These are phyloP conservation scores for Tigriopus californicus DNA, from an alignment of 2,888 invertebrate species.

Conservation along the genomic window DNA sequence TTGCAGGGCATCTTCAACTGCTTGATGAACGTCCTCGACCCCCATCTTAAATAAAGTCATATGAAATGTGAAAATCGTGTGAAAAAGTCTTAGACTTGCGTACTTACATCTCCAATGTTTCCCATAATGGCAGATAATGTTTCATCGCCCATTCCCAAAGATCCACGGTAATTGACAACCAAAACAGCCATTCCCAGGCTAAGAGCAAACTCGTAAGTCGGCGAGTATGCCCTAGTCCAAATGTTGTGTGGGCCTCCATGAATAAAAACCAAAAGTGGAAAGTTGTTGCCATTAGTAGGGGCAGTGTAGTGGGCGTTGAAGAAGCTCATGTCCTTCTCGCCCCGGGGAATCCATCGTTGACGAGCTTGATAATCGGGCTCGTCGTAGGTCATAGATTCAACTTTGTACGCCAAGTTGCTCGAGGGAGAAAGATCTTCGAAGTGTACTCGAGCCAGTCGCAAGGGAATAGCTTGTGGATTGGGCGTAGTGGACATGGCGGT, in stretches of 20 bases:
- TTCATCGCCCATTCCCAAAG: conserved; percentile 4
- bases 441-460: background rate
- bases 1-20: background rate
- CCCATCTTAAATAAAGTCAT: background rate
- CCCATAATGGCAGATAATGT: background rate
- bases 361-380: background rate
- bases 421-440: background rate
- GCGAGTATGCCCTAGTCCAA: background rate
- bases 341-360: background rate
- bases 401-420: background rate
- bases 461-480: background rate
- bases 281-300: background rate
- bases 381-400: background rate
- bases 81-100: too few relatives aligned
- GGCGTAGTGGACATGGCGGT: background rate
- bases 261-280: conserved; percentile 8
- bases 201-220: background rate
- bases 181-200: background rate
- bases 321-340: background rate
- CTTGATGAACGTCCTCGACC: conserved; percentile 10
- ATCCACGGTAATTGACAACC: conserved; percentile 7
- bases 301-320: background rate
- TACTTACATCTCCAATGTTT: background rate
- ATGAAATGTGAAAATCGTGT: background rate
- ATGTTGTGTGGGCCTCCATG: conserved; percentile 6